phyloP scores from a whole-genome alignment of 2,113 vertebrate genomes.

The Trichomycterus rosablanca region DNA sequence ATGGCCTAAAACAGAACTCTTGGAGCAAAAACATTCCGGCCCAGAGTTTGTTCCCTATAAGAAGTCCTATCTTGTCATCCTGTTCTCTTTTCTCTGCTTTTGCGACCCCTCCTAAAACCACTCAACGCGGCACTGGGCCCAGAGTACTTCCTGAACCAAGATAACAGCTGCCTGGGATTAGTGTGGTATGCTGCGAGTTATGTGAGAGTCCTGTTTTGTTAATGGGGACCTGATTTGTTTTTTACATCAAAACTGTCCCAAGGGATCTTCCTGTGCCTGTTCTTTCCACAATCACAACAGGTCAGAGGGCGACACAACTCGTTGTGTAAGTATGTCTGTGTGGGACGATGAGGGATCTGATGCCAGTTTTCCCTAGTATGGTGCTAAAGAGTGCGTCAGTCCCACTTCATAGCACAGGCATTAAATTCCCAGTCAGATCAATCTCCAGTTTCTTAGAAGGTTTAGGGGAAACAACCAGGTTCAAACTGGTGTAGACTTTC shows the following conservation, averaged over 20 bases:
- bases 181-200: conserved; percentile 47
- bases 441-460: conserved; percentile 11
- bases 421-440: conserved; percentile 16
- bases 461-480: not conserved
- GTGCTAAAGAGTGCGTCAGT: conserved; percentile 24
- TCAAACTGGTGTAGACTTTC: not conserved
- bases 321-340: not conserved
- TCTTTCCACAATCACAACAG: not conserved
- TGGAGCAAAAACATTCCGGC: conserved; percentile 52
- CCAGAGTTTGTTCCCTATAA: conserved; percentile 38
- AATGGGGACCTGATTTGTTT: conserved; percentile 51
- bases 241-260: conserved; percentile 37
- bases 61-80: conserved; percentile 70
- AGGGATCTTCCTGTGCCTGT: not conserved
- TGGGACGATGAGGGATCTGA: conserved; percentile 27
- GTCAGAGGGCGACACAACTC: conserved; percentile 3
- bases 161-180: conserved; percentile 60
- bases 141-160: conserved; percentile 50
- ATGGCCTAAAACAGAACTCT: not conserved
- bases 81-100: conserved; percentile 53
- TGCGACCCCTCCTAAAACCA: conserved; percentile 53
- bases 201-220: conserved; percentile 51
- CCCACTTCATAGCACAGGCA: conserved; percentile 12
- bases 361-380: conserved; percentile 15
- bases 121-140: conserved; percentile 12